Evolutionary conservation across 92 coral and sea anemone species (phyloP), one percentile per base, ranked within the genome.

Genomic region (Zoanthus sansibaricus): DNA sequence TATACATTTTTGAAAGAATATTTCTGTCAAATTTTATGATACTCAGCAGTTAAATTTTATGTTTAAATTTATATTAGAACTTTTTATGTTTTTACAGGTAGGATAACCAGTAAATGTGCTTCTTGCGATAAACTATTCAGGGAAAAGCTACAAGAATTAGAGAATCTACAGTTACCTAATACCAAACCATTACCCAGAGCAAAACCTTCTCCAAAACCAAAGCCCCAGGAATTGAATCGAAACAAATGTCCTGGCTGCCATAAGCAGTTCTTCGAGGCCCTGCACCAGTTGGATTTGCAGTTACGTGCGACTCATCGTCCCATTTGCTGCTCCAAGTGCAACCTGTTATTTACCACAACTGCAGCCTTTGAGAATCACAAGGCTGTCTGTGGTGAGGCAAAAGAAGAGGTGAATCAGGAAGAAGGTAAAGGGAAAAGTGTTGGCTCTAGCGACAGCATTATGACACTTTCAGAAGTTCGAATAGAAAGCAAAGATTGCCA

Each of bases 201-300:
- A 7, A 80, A 31, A 62, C 56, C 44, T 5, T 25, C 44, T 9
- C 85, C 85, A 1, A 66, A 49, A 66, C 56, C 75, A 49, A 80
- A 80, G 44, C 46, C 85, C 8, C 66, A 80, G 7, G 85, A 80
- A 80, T 73, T 80, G 13, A 64, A 11, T 12, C 85, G 85, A 80
- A 80, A 80, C 74, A 80, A 80, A 55, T 80, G 85, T 12, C 85
- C 85, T 1, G 85, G 75, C 1, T 80, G 85, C 14, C 85, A 80
- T 73, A 64, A 80, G 32, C 85, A 80, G 59, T 80, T 80, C 85
- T 80, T 80, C 45, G 85, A 80, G 85, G 20, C 74, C 14, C 73
- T 80, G 45, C 75, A 80, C 10, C 74, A 80, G 51, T 55, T 80
- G 14, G 85, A 80, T 15, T 55, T 80, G 45, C 85, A 80, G 56